phyloP scores from a whole-genome alignment of 2,113 vertebrate genomes.

The Orycteropus afer region DNA sequence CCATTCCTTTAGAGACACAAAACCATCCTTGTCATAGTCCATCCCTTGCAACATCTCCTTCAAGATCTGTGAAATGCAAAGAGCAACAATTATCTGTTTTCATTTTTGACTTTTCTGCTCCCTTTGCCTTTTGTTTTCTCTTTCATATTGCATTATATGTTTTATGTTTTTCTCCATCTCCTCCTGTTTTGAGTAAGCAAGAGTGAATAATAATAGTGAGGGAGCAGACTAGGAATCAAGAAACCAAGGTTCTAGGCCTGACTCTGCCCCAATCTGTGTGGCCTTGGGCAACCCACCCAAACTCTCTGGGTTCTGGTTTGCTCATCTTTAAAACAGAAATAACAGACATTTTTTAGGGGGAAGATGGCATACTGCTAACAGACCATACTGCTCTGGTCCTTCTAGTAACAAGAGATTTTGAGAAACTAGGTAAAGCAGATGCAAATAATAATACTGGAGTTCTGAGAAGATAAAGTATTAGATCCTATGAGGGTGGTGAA shows the following conservation, averaged over 20 bases:
- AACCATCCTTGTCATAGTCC: constrained; percentile 93
- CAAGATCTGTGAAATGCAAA: constrained; percentile 83
- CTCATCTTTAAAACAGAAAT: not conserved
- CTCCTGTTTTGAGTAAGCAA: not conserved
- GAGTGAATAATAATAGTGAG: not conserved
- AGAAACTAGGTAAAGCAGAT: too few species aligned
- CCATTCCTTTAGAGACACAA: constrained; percentile 96
- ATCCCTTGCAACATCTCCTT: constrained; percentile 92
- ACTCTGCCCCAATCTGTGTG: not conserved
- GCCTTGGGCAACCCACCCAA: not conserved
- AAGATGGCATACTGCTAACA: too few species aligned
- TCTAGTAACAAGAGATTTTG: too few species aligned
- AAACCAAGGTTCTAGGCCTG: not conserved
- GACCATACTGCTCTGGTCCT: too few species aligned
- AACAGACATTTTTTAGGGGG: too few species aligned
- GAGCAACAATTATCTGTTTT: not conserved
- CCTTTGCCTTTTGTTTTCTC: not conserved
- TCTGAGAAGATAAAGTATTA: too few species aligned
- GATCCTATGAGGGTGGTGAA: too few species aligned
- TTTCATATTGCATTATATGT: not conserved
- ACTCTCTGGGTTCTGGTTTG: not conserved
- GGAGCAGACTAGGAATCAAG: not conserved
- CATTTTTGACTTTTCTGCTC: not conserved
- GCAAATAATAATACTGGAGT: too few species aligned
- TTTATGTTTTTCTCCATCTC: not conserved